Evolutionary conservation across 2,113 vertebrate genomes (phyloP), one percentile per base, ranked within the genome.

Genomic region (Psephotus haematonotus): DNA sequence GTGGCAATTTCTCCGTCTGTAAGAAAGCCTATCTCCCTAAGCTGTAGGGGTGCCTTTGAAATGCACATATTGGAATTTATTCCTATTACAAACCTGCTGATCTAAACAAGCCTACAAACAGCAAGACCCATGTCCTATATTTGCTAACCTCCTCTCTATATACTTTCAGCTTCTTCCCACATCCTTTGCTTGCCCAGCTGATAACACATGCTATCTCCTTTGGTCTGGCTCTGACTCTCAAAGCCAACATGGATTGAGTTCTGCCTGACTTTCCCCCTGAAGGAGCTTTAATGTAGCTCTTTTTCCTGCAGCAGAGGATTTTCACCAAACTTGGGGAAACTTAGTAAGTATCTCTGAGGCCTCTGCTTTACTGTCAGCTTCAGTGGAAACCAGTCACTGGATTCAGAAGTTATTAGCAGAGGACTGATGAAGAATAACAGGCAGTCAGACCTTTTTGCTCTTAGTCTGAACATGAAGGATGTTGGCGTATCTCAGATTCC

Each of bases 81-180:
- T 86, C 90, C 78, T 37, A 11, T 82, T 76, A 53, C 87, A 85
- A 80, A 72, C n/a, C 90, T 43, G 70, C 88, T 77, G 75, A 76
- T 49, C 64, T 71, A 74, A 92, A 95, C n/a, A 53, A 81, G 86
- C 71, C 83, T 25, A 53, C 43, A 41, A 82, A 46, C 31, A 74
- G 68, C 85, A 74, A 90, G 68, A 59, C 53, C 67, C 29, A 0
- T 37, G 70, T 62, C 90, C 75, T 76, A 0, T 12, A 9, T n/a
- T 78, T 23, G 10, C 71, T 10, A 41, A n/a, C n/a, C 52, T 88
- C 63, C 28, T 59, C 59, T 46, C 53, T 25, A 0, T 2, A 6
- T 7, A 17, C 68, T 59, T 65, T 17, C 86, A 77, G 88, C 71
- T 80, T 52, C 84, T 76, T 65, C 52, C 44, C 31, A 20, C 7